Evolutionary conservation across 2,797 vertebrate species (phyloP).

Genomic region (Chelmon rostratus): DNA sequence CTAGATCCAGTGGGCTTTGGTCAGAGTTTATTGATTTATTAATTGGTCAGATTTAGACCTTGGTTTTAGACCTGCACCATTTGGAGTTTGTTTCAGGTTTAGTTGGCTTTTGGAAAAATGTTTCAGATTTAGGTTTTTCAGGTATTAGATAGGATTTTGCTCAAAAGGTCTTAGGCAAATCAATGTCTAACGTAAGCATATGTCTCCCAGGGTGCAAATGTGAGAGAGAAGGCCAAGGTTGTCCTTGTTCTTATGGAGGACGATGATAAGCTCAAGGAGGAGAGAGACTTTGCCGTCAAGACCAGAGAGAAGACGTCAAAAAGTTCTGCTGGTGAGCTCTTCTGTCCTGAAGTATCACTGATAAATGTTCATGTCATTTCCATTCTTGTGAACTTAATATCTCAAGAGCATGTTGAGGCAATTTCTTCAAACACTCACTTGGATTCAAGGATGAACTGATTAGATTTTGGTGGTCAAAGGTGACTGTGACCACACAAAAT

Average conservation of each 20-base stretch:
- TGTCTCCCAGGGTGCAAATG: constrained; percentile 88
- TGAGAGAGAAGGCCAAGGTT: constrained; percentile 97
- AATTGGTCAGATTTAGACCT: not conserved
- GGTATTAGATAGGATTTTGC: not conserved
- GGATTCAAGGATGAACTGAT: no score
- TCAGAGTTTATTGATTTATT: not conserved
- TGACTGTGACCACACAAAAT: no score
- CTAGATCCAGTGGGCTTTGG: not conserved
- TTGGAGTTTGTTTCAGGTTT: not conserved
- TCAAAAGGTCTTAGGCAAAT: not conserved
- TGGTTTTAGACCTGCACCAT: not conserved
- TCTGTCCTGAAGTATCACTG: not conserved
- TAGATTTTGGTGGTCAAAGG: no score
- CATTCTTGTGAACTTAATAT: no score
- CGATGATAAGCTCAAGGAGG: constrained; percentile 94
- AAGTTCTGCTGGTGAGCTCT: constrained; percentile 87
- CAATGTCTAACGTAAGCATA: constrained; percentile 13
- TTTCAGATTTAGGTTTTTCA: not conserved
- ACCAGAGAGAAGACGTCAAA: constrained; percentile 98
- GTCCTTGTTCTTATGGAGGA: constrained; percentile 93
- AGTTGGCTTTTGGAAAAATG: no score
- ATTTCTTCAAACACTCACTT: no score
- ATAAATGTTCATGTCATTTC: not conserved
- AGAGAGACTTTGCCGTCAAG: constrained; percentile 94
- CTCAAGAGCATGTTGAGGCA: no score